Conservation (phyloP, 2,113 vertebrate genomes). For the Conger conger region DNA sequence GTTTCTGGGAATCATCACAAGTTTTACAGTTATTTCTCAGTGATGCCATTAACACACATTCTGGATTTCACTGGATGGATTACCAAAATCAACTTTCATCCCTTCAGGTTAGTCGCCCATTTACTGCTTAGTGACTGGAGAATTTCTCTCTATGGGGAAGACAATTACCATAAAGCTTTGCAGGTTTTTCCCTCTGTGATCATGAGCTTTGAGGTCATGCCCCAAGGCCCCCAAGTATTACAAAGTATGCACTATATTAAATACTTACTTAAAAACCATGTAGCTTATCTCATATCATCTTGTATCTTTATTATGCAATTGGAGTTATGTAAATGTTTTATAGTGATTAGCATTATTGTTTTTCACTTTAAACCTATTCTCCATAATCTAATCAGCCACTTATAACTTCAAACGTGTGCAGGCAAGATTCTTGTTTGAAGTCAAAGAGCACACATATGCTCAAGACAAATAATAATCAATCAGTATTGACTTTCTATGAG, state of each 20-base stretch:
- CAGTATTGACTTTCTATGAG: neutral
- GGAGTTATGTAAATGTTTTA: neutral
- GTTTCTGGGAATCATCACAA: too few species aligned
- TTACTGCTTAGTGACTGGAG: neutral
- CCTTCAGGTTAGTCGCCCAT: too few species aligned
- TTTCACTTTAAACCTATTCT: neutral
- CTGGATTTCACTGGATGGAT: too few species aligned
- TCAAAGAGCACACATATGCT: neutral
- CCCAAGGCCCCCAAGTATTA: too few species aligned
- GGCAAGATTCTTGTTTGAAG: neutral
- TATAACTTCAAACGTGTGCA: neutral
- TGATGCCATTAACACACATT: too few species aligned
- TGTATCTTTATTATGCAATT: neutral
- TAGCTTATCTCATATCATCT: neutral
- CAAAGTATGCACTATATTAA: neutral
- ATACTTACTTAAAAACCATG: neutral
- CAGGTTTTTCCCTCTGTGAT: neutral
- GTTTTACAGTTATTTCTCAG: too few species aligned
- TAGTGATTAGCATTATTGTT: neutral
- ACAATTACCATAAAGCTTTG: neutral
- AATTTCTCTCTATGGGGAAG: neutral
- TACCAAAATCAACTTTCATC: too few species aligned
- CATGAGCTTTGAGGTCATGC: neutral
- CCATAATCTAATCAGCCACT: neutral
- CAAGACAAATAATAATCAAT: neutral